These are phyloP conservation scores for Drosophila micromelanica DNA, from an alignment of 1,140 invertebrate species.

Conservation along the genomic window DNA sequence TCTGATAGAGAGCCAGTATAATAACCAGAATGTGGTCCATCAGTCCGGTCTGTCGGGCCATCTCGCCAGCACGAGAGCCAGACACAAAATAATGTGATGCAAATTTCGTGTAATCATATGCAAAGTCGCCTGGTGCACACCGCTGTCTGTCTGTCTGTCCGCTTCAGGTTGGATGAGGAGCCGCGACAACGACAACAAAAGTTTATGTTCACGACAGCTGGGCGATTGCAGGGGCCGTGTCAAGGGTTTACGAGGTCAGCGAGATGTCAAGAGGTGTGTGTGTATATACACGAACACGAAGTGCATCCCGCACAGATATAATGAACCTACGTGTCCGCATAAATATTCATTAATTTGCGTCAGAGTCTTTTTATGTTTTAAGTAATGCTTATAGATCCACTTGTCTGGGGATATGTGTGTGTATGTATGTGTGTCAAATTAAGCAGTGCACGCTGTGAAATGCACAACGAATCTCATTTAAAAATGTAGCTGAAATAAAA, in stretches of 20 bases:
- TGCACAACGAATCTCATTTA: background rate
- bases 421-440: background rate
- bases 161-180: background rate
- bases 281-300: conserved; percentile 1
- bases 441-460: background rate
- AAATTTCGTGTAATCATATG: conserved; percentile 79
- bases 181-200: conserved; percentile 43
- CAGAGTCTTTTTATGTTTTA: conserved; percentile 18
- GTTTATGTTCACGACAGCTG: conserved; percentile 65
- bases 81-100: conserved; percentile 75
- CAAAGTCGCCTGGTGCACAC: conserved; percentile 57
- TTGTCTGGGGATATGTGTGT: background rate
- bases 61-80: conserved; percentile 12
- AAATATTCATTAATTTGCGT: conserved; percentile 74
- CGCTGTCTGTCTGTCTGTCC: background rate
- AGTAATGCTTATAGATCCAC: conserved; percentile 6
- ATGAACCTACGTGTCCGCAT: conserved; percentile 51
- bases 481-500: background rate
- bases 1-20: background rate
- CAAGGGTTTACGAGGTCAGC: conserved; percentile 71
- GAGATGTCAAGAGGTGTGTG: conserved; percentile 57
- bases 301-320: conserved; percentile 7
- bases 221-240: conserved; percentile 45
- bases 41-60: background rate
- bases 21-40: conserved; percentile 7